These are phyloP conservation scores for Centrocercus urophasianus DNA, from an alignment of 2,113 vertebrate species.

Conservation along the genomic window DNA sequence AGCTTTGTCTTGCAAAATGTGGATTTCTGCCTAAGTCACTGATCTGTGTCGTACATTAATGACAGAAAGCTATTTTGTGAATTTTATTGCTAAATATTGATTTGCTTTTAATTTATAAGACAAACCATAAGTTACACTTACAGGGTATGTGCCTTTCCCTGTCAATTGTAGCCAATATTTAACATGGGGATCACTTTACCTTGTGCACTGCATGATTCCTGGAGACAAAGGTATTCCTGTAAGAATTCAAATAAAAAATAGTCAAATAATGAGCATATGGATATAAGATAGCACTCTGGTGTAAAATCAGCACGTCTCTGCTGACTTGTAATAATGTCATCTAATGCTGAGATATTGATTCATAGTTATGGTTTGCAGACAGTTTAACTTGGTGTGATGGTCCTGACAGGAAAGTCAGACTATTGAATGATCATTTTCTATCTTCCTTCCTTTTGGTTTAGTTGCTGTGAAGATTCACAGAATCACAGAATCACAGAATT, in stretches of 20 bases:
- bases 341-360: neutral
- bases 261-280: neutral
- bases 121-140: neutral
- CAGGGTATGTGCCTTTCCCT: neutral
- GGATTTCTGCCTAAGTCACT: neutral
- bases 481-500: no score
- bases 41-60: neutral
- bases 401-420: neutral
- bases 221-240: neutral
- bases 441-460: neutral
- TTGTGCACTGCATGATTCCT: neutral
- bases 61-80: neutral
- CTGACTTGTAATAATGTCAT: neutral
- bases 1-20: neutral
- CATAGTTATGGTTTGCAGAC: neutral
- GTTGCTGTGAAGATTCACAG: neutral
- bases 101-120: slow-evolving; percentile 17
- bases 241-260: neutral
- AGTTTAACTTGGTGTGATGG: neutral
- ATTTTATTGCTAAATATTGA: neutral
- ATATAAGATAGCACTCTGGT: neutral
- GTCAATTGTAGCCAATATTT: neutral
- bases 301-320: neutral
- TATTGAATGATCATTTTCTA: neutral
- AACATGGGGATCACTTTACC: neutral